Percentiles rank a stretch among this genome's conserved stretches.
Conservation (phyloP, 2,797 vertebrate species). For the Labeo calbasu region DNA sequence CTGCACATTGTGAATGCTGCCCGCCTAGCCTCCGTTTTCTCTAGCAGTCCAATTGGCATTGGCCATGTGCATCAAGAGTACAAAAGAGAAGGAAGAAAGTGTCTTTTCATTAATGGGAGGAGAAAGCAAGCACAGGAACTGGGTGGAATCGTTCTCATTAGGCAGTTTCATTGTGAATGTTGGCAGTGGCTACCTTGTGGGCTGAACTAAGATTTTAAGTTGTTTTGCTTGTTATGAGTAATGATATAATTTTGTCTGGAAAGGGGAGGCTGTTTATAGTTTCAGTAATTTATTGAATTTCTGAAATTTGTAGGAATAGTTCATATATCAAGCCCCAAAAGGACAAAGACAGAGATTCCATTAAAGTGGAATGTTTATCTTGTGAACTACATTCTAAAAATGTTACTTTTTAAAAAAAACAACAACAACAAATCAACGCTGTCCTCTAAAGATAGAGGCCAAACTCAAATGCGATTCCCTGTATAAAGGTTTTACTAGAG, state of each 20-base stretch:
- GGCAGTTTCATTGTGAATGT: conserved; percentile 58
- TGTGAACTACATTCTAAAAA: neutral
- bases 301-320: neutral
- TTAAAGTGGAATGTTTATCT: neutral
- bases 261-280: neutral
- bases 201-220: conserved; percentile 1
- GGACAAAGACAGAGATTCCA: neutral
- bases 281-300: neutral
- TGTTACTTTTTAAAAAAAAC: neutral
- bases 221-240: neutral
- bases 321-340: neutral
- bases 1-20: conserved; percentile 74
- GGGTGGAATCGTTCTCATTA: conserved; percentile 65
- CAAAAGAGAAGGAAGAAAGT: conserved; percentile 75
- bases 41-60: conserved; percentile 43
- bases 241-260: neutral
- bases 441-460: conserved; percentile 10
- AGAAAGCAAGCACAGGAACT: conserved; percentile 70
- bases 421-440: neutral
- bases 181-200: neutral
- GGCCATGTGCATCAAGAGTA: conserved; percentile 64
- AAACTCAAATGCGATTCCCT: conserved; percentile 24
- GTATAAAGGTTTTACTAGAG: conserved; percentile 18
- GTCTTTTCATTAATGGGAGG: conserved; percentile 75
- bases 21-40: conserved; percentile 71